Conservation (phyloP, 2,888 invertebrate species). For the Dryocosmus kuriphilus region DNA sequence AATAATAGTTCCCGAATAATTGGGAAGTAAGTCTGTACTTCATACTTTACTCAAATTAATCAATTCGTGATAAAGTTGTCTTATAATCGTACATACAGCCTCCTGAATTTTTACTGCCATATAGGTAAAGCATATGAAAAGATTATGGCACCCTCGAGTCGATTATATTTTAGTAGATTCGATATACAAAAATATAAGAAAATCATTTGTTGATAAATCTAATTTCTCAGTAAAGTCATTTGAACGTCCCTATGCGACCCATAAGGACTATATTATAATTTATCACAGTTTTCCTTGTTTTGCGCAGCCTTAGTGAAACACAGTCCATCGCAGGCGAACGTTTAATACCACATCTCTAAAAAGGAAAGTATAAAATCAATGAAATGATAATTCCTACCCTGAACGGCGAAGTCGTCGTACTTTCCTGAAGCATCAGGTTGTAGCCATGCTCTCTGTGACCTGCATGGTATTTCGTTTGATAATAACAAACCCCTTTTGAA, state of each 20-base stretch:
- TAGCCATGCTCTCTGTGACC: slow-evolving; percentile 53
- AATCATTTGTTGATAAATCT: background rate
- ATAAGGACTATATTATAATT: background rate
- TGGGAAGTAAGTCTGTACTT: no score
- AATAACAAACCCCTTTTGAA: background rate
- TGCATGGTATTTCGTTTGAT: background rate
- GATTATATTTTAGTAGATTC: background rate
- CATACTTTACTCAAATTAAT: no score
- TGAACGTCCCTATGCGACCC: background rate
- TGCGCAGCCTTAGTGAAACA: background rate
- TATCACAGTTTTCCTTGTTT: background rate
- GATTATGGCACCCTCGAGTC: background rate
- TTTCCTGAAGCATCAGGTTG: slow-evolving; percentile 69
- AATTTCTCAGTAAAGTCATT: background rate
- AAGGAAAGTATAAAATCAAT: background rate
- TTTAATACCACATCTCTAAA: background rate
- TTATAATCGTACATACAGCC: no score
- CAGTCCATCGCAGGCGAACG: background rate
- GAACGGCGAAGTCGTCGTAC: slow-evolving; percentile 35
- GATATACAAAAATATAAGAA: background rate
- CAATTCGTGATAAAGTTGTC: no score
- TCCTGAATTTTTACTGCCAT: background rate
- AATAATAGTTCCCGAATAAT: no score
- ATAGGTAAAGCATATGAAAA: background rate
- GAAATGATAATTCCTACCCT: background rate